phyloP scores from a whole-genome alignment of 2,888 invertebrate species.

The Scaptomyza parva region DNA sequence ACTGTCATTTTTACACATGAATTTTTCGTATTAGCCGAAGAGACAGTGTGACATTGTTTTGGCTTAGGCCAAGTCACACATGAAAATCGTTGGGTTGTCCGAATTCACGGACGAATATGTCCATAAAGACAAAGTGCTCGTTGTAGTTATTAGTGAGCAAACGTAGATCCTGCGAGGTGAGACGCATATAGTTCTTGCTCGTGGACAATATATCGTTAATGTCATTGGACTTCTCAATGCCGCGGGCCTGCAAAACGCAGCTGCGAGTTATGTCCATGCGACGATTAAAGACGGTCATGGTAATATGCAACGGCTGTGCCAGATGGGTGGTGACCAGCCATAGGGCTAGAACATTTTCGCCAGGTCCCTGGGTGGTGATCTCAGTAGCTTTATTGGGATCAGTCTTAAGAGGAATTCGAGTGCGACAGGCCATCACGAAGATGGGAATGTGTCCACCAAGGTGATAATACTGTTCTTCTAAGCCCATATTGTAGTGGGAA shows the following conservation, averaged over 20 bases:
- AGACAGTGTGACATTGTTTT: too few species aligned
- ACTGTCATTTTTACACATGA: not conserved
- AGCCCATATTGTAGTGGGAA: conserved; percentile 25
- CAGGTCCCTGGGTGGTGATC: not conserved
- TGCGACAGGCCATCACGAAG: conserved; percentile 55
- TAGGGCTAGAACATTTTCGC: conserved; percentile 33
- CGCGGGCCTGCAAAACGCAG: conserved; percentile 38
- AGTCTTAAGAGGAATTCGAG: not conserved
- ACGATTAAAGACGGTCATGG: conserved; percentile 49
- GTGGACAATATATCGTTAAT: not conserved
- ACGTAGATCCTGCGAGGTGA: conserved; percentile 40
- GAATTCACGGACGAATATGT: conserved; percentile 42
- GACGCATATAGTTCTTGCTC: conserved; percentile 39
- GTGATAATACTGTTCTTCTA: fast-evolving
- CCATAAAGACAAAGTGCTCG: conserved; percentile 50
- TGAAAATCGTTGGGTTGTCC: not conserved
- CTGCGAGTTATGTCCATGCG: conserved; percentile 49
- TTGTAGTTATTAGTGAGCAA: conserved; percentile 38
- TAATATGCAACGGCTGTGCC: conserved; percentile 22
- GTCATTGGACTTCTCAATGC: conserved; percentile 2
- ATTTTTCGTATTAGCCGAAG: not conserved
- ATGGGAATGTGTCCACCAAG: conserved; percentile 40
- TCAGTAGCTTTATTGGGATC: too few species aligned
- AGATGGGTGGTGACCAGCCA: conserved; percentile 53
- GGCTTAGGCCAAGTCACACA: not conserved